Evolutionary conservation across 2,888 invertebrate genomes (phyloP), one percentile per base, ranked within the genome.

Genomic region (Nomada ferruginata): DNA sequence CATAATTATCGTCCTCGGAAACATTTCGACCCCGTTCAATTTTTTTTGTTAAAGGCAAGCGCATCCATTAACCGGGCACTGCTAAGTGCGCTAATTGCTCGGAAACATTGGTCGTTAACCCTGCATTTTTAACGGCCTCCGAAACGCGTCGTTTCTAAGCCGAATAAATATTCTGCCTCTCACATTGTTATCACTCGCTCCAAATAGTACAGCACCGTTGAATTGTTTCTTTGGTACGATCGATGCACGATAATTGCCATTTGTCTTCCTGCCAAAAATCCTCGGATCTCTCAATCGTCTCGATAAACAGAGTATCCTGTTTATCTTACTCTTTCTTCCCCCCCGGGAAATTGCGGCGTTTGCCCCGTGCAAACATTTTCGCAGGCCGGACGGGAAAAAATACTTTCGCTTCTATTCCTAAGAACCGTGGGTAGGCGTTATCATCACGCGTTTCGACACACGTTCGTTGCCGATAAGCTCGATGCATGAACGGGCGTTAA

Each of bases 41-140:
- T 42, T 57, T 44, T 57, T 7, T 13, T 13, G 23, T 13, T 11
- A 57, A 18, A 47, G 70, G 44, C 44, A 68, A 57, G 23, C 29
- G 10, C 9, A 11, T 13, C 55, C 55, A 4, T 42, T 10, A 9
- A 15, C 11, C 42, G 42, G 1, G 29, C 29, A 60, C 23, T 23
- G 73, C 53, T 72, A 64, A 64, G 61, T 7, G 52, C 47, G 29
- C 47, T 66, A 65, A 65, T 59, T 65, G 20, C 13, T 36, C 18
- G 26, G 66, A 36, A 53, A 23, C 20, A 53, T 36, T 36, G 29
- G 55, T 57, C 65, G 13, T 26, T 36, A 26, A 73, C 53, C 57
- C 57, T 65, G 4, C 2, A 23, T 2, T 73, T 73, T 47, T 29
- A 55, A 29, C 44, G 42, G 36, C 5, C 36, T 7, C 7, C 36